Base-by-base conservation (phyloP, 1,140 invertebrate species). In the Laupala kohalensis region DNA sequence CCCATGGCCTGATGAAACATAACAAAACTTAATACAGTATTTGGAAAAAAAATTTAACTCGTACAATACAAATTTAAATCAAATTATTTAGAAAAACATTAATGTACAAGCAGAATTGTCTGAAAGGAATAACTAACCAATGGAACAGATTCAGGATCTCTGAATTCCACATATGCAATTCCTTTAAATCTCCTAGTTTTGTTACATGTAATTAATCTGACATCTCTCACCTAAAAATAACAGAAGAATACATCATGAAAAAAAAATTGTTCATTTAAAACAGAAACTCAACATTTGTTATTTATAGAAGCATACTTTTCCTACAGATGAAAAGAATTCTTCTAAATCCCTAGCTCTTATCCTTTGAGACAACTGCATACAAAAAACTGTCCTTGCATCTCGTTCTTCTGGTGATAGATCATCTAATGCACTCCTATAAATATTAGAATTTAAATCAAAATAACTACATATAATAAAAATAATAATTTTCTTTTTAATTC, bases 91-190 rank as follows among this genome's bases (percentile, higher is more conserved):
- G 19, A 13, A 13, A 13, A 13, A 19, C 19, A 19, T 9, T 53
- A 53, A 53, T 19, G 9, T 53, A 4, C 37, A 53, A 53, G 37
- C 9, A 53, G 4, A 53, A 53, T 37, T 37, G 30, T 53, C 37
- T 53, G 19, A 53, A 53, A 53, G 37, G 19, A 53, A 53, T 19
- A 53, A 85, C 86, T 87, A 82, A 93, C 92, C 82, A 99, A 83
- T 73, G 95, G 90, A 25, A 99, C 97, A 74, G 96, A 97, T 84
- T 99, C 96, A 15, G 96, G 92, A 83, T 99, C 96, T 78, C 92
- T 92, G 81, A 99, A 99, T 83, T 99, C 98, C 67, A 99, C 96
- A 81, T 99, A 99, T 23, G 96, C 94, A 78, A 99, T 99, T 69
- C 98, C 98, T 84, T 99, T 99, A 76, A 98, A 99, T 75, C 97